phyloP scores from a whole-genome alignment of 2,888 invertebrate species.

The Chironomus tentans region DNA sequence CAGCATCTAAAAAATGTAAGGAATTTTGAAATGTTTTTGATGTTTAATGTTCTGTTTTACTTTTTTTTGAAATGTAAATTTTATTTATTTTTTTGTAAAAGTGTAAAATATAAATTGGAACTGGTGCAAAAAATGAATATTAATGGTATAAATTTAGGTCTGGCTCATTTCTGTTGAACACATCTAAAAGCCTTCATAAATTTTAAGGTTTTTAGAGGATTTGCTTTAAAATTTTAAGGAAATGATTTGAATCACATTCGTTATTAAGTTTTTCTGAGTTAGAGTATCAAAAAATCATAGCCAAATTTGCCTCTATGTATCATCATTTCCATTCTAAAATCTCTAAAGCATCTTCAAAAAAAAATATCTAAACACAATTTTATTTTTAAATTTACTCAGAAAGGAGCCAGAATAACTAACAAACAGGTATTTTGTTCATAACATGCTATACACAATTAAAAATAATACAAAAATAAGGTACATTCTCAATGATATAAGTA shows the following conservation, averaged over 20 bases:
- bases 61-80: not conserved
- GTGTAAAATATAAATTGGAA: not conserved
- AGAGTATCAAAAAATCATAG: too few species aligned
- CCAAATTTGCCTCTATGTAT: too few species aligned
- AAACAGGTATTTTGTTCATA: not conserved
- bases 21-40: too few species aligned
- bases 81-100: not conserved
- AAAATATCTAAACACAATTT: too few species aligned
- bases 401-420: not conserved
- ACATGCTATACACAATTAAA: not conserved
- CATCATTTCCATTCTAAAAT: too few species aligned
- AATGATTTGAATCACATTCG: too few species aligned
- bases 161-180: not conserved
- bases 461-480: not conserved
- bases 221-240: too few species aligned
- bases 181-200: too few species aligned
- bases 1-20: slow-evolving; percentile 27
- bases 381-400: not conserved
- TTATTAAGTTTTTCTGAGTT: too few species aligned
- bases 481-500: not conserved
- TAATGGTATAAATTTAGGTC: not conserved
- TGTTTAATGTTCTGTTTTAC: not conserved
- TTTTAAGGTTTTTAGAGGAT: too few species aligned
- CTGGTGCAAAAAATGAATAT: not conserved
- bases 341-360: too few species aligned